Percentiles rank a stretch among this genome's conserved stretches.
Evolutionary conservation across 2,888 invertebrate genomes (phyloP).

Genomic region (Tanypteryx hageni): DNA sequence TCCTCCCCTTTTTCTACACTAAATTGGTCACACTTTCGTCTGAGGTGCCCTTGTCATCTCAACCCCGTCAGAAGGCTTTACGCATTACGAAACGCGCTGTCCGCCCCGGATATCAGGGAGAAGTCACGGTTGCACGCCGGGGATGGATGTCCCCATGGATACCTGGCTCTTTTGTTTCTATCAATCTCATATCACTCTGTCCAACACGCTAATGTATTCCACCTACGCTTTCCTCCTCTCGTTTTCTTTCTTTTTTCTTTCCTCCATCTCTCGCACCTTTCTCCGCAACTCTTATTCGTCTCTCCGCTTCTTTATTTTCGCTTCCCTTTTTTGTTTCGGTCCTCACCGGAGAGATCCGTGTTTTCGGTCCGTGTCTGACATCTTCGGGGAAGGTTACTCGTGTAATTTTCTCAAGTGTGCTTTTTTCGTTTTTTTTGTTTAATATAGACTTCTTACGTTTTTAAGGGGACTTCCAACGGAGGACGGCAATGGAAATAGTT

Average conservation of each 20-base stretch:
- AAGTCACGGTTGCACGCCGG: background rate
- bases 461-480: background rate
- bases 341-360: background rate
- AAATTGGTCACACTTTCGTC: background rate
- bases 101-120: background rate
- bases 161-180: background rate
- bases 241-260: background rate
- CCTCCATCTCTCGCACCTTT: background rate
- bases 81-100: background rate
- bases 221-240: background rate
- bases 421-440: background rate
- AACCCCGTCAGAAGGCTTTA: background rate
- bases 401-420: background rate
- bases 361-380: background rate
- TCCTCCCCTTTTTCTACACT: background rate
- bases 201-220: background rate
- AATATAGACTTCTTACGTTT: background rate
- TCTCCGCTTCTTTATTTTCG: background rate
- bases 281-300: background rate
- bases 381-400: background rate
- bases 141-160: background rate
- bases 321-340: background rate
- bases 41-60: background rate
- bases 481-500: no score
- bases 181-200: background rate